Conservation (phyloP, 2,888 invertebrate species). For the Strigamia maritima region DNA sequence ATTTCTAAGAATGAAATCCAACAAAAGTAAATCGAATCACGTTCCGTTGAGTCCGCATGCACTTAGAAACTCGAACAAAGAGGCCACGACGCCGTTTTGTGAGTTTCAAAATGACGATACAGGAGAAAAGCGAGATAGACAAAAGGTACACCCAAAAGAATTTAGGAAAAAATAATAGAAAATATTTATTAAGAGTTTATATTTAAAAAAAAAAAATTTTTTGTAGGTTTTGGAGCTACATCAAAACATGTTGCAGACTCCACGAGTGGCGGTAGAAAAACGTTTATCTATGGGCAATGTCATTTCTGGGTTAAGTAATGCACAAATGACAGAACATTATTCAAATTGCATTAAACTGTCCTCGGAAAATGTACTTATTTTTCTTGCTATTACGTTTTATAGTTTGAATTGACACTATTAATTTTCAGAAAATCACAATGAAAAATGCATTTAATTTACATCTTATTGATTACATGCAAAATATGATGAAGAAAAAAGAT, state of each 20-base stretch:
- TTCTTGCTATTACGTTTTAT: not conserved
- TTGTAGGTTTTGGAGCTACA: slow-evolving; percentile 34
- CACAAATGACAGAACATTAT: slow-evolving; percentile 62
- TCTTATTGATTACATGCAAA: slow-evolving; percentile 79
- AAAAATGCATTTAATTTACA: slow-evolving; percentile 87
- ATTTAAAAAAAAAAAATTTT: too few species aligned
- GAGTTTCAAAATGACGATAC: not conserved
- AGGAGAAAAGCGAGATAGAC: not conserved
- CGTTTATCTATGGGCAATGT: not conserved
- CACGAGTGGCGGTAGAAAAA: not conserved
- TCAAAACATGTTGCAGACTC: slow-evolving; percentile 10
- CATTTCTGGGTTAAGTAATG: slow-evolving; percentile 52
- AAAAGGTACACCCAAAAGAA: not conserved
- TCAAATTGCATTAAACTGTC: slow-evolving; percentile 73
- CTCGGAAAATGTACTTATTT: slow-evolving; percentile 68
- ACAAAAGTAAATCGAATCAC: not conserved
- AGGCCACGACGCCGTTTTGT: not conserved
- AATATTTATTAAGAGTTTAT: not conserved
- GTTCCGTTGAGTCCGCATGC: not conserved
- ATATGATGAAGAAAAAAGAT: slow-evolving; percentile 66
- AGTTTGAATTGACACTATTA: not conserved
- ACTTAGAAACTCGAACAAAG: not conserved
- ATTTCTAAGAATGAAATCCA: not conserved
- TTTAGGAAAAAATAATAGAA: not conserved
- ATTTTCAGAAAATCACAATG: slow-evolving; percentile 72